Evolutionary conservation across 2,113 vertebrate genomes (phyloP).

Genomic region (Leucosticte australis): DNA sequence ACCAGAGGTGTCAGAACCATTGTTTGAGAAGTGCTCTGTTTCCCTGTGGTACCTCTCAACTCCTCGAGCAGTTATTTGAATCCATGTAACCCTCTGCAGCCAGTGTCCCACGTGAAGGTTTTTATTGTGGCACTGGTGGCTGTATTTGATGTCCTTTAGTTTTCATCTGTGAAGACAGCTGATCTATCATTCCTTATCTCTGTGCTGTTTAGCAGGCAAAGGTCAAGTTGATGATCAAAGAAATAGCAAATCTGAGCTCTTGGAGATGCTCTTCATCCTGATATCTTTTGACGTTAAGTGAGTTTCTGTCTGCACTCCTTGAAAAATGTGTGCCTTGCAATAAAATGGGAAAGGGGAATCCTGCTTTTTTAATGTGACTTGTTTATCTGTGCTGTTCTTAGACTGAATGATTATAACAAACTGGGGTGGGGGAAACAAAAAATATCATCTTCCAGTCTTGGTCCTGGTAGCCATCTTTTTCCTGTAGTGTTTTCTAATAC

Average conservation of each 20-base stretch:
- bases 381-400: background rate
- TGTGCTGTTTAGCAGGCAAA: background rate
- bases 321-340: background rate
- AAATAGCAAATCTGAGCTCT: background rate
- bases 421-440: accelerated
- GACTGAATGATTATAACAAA: background rate
- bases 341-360: background rate
- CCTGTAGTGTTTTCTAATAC: background rate
- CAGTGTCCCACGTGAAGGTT: background rate
- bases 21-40: background rate
- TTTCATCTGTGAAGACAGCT: background rate
- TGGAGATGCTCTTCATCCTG: background rate
- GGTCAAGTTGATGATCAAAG: background rate
- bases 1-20: background rate
- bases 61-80: background rate
- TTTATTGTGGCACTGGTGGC: background rate
- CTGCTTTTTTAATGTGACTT: background rate
- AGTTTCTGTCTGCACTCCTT: background rate
- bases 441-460: background rate
- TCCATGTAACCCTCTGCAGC: background rate
- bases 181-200: background rate
- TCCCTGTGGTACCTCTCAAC: background rate
- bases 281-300: background rate
- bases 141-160: background rate
- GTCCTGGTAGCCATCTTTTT: background rate